Evolutionary conservation across 2,113 vertebrate species (phyloP).

Genomic region (Halcyon malimbica): DNA sequence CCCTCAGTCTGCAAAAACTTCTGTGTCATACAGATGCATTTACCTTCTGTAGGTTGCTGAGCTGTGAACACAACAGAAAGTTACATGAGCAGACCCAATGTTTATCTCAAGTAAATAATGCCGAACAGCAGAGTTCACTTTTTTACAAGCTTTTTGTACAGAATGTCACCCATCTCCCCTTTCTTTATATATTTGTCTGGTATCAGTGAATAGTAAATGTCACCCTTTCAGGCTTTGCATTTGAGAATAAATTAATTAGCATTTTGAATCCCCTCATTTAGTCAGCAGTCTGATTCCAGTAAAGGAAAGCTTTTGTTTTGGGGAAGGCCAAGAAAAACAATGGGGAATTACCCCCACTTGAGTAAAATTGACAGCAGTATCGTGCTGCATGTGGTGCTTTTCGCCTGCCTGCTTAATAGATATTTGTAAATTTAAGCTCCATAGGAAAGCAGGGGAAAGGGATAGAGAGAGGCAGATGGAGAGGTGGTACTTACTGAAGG

Average conservation of each 20-base stretch:
- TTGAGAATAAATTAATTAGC: background rate
- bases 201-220: background rate
- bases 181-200: background rate
- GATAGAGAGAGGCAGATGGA: background rate
- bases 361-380: slow-evolving; percentile 22
- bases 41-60: background rate
- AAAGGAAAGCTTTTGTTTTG: slow-evolving; percentile 48
- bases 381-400: background rate
- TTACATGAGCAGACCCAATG: background rate
- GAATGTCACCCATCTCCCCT: background rate
- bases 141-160: background rate
- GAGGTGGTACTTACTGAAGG: background rate
- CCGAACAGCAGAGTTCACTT: background rate
- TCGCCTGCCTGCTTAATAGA: slow-evolving; percentile 1
- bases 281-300: background rate
- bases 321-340: slow-evolving; percentile 21
- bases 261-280: slow-evolving; percentile 15
- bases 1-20: background rate
- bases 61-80: background rate
- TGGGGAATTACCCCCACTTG: background rate
- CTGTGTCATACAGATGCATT: background rate
- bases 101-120: background rate
- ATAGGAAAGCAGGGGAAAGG: background rate
- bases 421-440: background rate
- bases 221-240: background rate